phyloP scores from a whole-genome alignment of 2,113 vertebrate genomes.

The Rana temporaria region DNA sequence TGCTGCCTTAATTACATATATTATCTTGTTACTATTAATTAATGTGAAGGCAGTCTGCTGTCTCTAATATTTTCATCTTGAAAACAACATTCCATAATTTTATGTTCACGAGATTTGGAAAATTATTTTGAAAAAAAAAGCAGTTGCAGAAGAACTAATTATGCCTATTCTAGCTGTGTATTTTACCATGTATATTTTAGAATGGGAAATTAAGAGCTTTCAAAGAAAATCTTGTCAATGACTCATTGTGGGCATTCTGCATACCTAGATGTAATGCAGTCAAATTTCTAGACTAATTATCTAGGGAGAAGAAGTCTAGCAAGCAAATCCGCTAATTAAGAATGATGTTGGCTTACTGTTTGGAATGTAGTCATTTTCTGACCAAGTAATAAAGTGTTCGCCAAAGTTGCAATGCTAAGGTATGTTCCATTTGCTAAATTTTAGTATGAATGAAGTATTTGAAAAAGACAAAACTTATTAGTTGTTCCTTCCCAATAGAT shows the following conservation, averaged over 20 bases:
- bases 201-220: neutral
- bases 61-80: slow-evolving; percentile 32
- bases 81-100: slow-evolving; percentile 11
- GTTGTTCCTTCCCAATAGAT: no score
- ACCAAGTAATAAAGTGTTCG: no score
- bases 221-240: neutral
- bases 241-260: neutral
- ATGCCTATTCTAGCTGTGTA: neutral
- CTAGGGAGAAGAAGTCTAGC: no score
- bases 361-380: no score
- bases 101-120: neutral
- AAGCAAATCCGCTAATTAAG: no score
- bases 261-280: no score
- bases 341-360: no score
- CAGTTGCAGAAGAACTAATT: slow-evolving; percentile 7
- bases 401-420: no score
- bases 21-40: slow-evolving; percentile 49
- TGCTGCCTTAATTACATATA: slow-evolving; percentile 16
- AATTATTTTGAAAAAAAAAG: neutral
- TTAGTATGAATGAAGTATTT: no score
- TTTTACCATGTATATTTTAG: neutral
- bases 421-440: no score
- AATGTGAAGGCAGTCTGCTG: slow-evolving; percentile 13
- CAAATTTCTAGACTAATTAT: no score
- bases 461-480: no score